Evolutionary conservation across 2,113 vertebrate genomes (phyloP).

Genomic region (Paralichthys olivaceus): DNA sequence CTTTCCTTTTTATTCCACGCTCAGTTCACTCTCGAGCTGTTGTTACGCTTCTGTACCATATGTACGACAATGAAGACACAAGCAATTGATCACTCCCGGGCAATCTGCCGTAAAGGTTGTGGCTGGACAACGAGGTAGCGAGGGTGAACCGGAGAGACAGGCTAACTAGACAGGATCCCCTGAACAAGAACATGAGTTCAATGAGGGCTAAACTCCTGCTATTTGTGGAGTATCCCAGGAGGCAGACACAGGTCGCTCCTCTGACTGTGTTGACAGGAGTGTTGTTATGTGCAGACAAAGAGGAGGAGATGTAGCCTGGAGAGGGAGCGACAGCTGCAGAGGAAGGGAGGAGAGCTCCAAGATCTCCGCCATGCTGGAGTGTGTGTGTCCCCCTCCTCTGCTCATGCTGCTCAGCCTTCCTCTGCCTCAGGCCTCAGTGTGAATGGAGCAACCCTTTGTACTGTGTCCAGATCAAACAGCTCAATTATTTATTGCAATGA

Average conservation of each 20-base stretch:
- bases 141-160: slow-evolving; percentile 65
- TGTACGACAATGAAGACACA: slow-evolving; percentile 46
- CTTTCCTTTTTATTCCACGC: slow-evolving; percentile 33
- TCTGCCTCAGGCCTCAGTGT: slow-evolving; percentile 60
- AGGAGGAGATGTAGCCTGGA: slow-evolving; percentile 71
- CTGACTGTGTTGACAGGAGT: slow-evolving; percentile 70
- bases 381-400: slow-evolving; percentile 38
- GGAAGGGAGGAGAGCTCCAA: slow-evolving; percentile 73
- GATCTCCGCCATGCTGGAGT: slow-evolving; percentile 59
- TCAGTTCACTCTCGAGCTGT: slow-evolving; percentile 13
- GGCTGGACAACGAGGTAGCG: slow-evolving; percentile 64
- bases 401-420: slow-evolving; percentile 70
- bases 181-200: slow-evolving; percentile 72
- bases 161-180: slow-evolving; percentile 72
- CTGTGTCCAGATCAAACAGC: slow-evolving; percentile 80
- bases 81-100: slow-evolving; percentile 63
- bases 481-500: slow-evolving; percentile 80
- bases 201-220: slow-evolving; percentile 77
- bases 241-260: slow-evolving; percentile 66
- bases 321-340: slow-evolving; percentile 78
- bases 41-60: slow-evolving; percentile 24
- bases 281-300: slow-evolving; percentile 65
- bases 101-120: slow-evolving; percentile 66
- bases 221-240: slow-evolving; percentile 68
- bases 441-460: slow-evolving; percentile 77